These are phyloP conservation scores for Poeciliopsis occidentalis DNA, from an alignment of 2,113 vertebrate genomes.

Conservation along the genomic window DNA sequence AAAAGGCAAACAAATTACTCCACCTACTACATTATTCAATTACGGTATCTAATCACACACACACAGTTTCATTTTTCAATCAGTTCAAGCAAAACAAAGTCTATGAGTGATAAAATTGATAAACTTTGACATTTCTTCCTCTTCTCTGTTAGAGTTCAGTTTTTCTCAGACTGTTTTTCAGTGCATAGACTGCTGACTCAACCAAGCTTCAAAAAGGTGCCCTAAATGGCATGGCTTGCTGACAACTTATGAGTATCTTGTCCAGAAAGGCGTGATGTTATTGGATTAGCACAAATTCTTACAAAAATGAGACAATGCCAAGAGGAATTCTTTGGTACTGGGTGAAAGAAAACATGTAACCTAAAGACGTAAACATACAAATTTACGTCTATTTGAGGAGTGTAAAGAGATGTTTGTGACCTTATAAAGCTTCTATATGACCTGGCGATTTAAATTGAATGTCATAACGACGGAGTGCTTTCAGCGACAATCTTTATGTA, in stretches of 20 bases:
- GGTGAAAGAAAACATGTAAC: background rate
- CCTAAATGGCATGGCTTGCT: constrained; percentile 42
- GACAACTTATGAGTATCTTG: constrained; percentile 60
- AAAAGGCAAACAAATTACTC: background rate
- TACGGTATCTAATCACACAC: background rate
- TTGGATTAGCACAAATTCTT: constrained; percentile 65
- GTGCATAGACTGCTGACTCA: constrained; percentile 51
- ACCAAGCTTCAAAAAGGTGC: constrained; percentile 36
- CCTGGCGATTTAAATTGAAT: background rate
- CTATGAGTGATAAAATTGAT: background rate
- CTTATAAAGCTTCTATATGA: background rate
- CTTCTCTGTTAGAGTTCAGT: constrained; percentile 12
- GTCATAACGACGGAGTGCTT: constrained; percentile 1
- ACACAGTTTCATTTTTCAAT: no score
- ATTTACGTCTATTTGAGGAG: background rate
- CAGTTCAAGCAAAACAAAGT: background rate
- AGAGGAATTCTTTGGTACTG: constrained; percentile 15
- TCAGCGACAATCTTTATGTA: constrained; percentile 21
- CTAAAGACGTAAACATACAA: constrained; percentile 6
- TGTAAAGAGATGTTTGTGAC: background rate
- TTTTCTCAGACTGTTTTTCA: constrained; percentile 32
- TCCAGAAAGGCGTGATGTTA: constrained; percentile 48
- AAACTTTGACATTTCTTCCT: background rate
- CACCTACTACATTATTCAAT: background rate
- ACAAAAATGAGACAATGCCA: constrained; percentile 40